These are phyloP conservation scores for Sminthurides bifidus DNA, from an alignment of 1,140 invertebrate species.

Conservation along the genomic window DNA sequence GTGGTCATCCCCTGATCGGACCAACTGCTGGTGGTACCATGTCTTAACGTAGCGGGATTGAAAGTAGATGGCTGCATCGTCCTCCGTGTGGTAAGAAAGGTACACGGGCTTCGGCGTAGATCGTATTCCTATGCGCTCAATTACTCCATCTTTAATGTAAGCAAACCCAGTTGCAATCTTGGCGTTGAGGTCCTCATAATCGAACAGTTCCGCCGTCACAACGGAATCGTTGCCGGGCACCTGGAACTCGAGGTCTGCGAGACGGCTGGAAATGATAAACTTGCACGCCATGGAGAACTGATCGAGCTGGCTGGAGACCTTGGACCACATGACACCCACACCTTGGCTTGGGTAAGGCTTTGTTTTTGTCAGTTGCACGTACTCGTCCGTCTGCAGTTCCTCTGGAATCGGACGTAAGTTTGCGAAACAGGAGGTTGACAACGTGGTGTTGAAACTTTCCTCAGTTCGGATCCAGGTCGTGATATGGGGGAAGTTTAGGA, in stretches of 20 bases:
- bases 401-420: not conserved
- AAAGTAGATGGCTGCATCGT: not conserved
- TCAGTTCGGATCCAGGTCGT: not conserved
- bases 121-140: not conserved
- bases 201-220: not conserved
- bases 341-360: not conserved
- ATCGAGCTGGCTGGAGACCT: not conserved
- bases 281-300: not conserved
- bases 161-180: not conserved
- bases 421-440: too few species aligned
- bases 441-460: too few species aligned
- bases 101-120: not conserved
- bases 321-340: not conserved
- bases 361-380: not conserved
- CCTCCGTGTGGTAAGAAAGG: too few species aligned
- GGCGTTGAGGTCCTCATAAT: not conserved
- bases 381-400: not conserved
- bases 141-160: not conserved
- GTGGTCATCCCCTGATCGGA: not conserved
- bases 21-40: not conserved
- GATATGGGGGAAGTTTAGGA: not conserved
- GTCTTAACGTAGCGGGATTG: not conserved
- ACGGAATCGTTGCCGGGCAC: not conserved
- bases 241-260: not conserved
- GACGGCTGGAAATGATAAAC: not conserved